Evolutionary conservation across 2,113 vertebrate species (phyloP).

Genomic region (Toxotes chatareus): DNA sequence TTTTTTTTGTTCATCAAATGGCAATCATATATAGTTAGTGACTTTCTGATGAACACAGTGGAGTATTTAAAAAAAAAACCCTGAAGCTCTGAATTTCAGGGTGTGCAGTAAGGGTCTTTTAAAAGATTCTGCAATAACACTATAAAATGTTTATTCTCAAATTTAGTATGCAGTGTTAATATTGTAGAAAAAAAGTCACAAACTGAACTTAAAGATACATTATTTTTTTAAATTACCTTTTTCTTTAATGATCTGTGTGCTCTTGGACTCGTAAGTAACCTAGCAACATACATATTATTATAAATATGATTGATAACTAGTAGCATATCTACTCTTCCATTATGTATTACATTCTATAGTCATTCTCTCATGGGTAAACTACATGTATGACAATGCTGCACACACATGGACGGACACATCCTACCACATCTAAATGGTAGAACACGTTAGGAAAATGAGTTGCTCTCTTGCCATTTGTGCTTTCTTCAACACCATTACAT

Average conservation of each 20-base stretch:
- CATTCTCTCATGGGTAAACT: slow-evolving; percentile 18
- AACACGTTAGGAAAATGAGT: slow-evolving; percentile 13
- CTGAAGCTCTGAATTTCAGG: background rate
- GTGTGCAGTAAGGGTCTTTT: background rate
- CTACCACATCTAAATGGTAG: background rate
- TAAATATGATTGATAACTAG: slow-evolving; percentile 1
- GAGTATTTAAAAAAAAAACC: too few species aligned
- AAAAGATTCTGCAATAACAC: background rate
- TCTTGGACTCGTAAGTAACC: slow-evolving; percentile 30
- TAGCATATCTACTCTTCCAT: background rate
- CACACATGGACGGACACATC: slow-evolving; percentile 3
- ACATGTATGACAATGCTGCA: background rate
- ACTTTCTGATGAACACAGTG: background rate
- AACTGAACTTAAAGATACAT: background rate
- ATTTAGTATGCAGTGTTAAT: background rate
- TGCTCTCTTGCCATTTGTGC: slow-evolving; percentile 28
- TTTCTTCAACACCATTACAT: slow-evolving; percentile 54
- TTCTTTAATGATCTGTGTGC: slow-evolving; percentile 50
- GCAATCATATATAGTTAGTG: background rate
- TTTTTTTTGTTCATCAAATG: too few species aligned
- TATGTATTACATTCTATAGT: slow-evolving; percentile 11
- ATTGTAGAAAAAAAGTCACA: background rate
- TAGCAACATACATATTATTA: slow-evolving; percentile 25
- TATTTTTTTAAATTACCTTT: slow-evolving; percentile 1
- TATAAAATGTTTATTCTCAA: background rate